These are phyloP conservation scores for Glaucopsyche alexis DNA, from an alignment of 2,888 invertebrate species.

Conservation along the genomic window DNA sequence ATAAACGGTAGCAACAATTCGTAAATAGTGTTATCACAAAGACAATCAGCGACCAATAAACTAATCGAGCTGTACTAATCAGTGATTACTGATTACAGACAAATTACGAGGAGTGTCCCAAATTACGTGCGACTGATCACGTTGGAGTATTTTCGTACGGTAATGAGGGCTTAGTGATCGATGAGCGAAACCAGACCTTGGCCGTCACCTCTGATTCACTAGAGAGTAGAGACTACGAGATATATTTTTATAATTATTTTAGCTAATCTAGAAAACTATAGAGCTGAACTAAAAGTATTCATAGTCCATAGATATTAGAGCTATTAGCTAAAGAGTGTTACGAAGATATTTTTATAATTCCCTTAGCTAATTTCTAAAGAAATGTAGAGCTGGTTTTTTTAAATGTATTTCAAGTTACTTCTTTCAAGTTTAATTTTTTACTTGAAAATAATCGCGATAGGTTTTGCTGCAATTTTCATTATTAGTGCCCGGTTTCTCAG, in stretches of 20 bases:
- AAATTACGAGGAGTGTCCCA: constrained; percentile 9
- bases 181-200: constrained; percentile 12
- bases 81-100: not conserved
- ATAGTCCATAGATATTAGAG: no score
- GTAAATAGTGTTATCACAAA: not conserved
- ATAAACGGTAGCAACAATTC: not conserved
- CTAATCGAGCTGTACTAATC: not conserved
- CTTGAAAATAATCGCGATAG: not conserved
- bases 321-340: not conserved
- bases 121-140: constrained; percentile 15
- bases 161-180: constrained; percentile 13
- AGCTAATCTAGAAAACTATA: not conserved
- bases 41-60: constrained; percentile 6
- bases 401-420: not conserved
- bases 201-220: constrained; percentile 12
- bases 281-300: no score
- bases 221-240: not conserved
- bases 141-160: constrained; percentile 3
- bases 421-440: no score
- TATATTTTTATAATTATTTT: not conserved
- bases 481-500: not conserved
- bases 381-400: not conserved
- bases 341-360: not conserved
- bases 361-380: not conserved
- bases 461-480: not conserved